Percentiles rank a stretch among this genome's conserved stretches.
Evolutionary conservation across 2,797 vertebrate genomes (phyloP).

Genomic region (Sebastes iracundus): DNA sequence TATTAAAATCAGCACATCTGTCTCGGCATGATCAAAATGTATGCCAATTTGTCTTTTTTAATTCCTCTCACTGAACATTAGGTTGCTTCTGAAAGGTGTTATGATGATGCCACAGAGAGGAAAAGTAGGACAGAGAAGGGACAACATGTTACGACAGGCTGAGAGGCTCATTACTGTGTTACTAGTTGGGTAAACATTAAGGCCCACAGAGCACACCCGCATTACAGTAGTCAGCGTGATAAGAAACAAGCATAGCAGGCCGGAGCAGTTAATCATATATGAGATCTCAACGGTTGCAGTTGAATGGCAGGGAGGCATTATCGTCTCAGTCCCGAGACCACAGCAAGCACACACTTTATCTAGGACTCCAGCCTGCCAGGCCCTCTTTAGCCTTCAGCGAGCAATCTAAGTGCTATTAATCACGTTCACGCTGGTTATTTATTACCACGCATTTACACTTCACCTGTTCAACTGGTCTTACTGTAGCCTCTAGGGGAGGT

Average conservation of each 20-base stretch:
- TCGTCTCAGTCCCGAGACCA: not conserved
- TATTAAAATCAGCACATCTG: not conserved
- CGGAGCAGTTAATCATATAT: constrained; percentile 8
- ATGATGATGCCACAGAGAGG: not conserved
- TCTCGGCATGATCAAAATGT: not conserved
- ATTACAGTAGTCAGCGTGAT: not conserved
- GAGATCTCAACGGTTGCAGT: not conserved
- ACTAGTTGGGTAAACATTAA: constrained; percentile 19
- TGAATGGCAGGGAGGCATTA: not conserved
- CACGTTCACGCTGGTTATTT: constrained; percentile 2
- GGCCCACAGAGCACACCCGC: not conserved
- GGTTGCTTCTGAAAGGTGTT: not conserved
- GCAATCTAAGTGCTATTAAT: not conserved
- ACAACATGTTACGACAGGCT: not conserved
- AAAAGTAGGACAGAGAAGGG: constrained; percentile 26
- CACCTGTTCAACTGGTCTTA: constrained; percentile 5
- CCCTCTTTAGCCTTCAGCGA: not conserved
- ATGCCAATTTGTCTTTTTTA: not conserved
- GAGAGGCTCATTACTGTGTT: not conserved
- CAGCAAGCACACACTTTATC: constrained; percentile 3
- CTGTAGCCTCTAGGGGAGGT: not conserved
- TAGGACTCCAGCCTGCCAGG: not conserved
- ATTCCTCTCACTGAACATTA: not conserved
- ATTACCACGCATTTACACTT: not conserved
- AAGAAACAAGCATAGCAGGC: not conserved